Evolutionary conservation across 2,797 vertebrate genomes (phyloP).

Genomic region (Falco naumanni): DNA sequence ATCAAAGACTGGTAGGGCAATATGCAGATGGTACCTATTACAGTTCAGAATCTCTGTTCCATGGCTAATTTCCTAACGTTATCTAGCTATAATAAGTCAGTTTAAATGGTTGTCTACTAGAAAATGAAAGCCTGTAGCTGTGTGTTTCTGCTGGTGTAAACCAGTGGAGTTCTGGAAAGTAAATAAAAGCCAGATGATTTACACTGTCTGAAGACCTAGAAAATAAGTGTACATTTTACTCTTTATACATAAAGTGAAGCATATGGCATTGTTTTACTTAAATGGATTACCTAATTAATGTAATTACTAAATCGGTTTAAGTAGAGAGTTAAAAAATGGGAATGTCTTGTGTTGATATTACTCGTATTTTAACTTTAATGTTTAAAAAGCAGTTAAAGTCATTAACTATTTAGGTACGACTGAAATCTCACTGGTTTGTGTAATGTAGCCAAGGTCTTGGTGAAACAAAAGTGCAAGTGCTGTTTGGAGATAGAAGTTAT

Average conservation of each 20-base stretch:
- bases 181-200: slow-evolving; percentile 43
- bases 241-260: background rate
- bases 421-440: background rate
- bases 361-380: background rate
- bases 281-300: slow-evolving; percentile 20
- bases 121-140: background rate
- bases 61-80: background rate
- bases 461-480: background rate
- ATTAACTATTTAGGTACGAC: background rate
- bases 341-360: background rate
- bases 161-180: background rate
- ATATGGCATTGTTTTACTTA: slow-evolving; percentile 14
- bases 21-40: background rate
- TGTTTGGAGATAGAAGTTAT: background rate
- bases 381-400: background rate
- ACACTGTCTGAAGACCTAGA: background rate
- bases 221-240: background rate
- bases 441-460: background rate
- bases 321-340: slow-evolving; percentile 9
- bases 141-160: background rate
- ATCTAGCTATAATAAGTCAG: background rate
- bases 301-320: slow-evolving; percentile 23
- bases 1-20: background rate
- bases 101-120: background rate
- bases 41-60: background rate